Evolutionary conservation across 1,140 invertebrate species (phyloP).

Genomic region (Halesus radiatus): DNA sequence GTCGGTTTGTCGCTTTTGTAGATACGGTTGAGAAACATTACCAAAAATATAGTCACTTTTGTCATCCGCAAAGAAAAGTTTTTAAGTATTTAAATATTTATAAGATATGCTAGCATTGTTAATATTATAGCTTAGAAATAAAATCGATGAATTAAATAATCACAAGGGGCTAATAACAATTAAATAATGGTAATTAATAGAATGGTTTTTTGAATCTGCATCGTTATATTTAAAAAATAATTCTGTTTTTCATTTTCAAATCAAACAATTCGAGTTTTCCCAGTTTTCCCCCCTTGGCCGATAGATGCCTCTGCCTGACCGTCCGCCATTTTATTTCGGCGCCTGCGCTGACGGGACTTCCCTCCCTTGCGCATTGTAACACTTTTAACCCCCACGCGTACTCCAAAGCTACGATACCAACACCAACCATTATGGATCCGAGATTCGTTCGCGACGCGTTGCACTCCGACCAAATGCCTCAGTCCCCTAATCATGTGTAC

Average conservation of each 20-base stretch:
- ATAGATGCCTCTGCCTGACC: conserved; percentile 9
- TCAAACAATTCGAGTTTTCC: not conserved
- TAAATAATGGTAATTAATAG: too few species aligned
- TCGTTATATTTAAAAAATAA: too few species aligned
- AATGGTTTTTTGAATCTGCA: too few species aligned
- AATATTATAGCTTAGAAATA: too few species aligned
- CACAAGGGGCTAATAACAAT: too few species aligned
- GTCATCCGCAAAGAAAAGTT: too few species aligned
- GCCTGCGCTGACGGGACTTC: not conserved
- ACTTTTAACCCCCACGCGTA: conserved; percentile 3
- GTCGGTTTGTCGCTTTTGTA: too few species aligned
- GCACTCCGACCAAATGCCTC: conserved; percentile 13
- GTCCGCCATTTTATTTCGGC: conserved; percentile 26
- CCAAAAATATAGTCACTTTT: too few species aligned
- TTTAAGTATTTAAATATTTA: too few species aligned
- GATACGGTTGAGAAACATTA: too few species aligned
- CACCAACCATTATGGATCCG: conserved; percentile 30
- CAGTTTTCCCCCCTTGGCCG: not conserved
- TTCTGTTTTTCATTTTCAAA: not conserved
- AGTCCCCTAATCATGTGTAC: conserved; percentile 4
- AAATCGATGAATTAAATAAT: too few species aligned
- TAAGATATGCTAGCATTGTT: too few species aligned
- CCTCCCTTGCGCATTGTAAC: conserved; percentile 25
- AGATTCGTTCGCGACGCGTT: conserved; percentile 32
- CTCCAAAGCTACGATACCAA: not conserved